These are phyloP conservation scores for Cherax quadricarinatus DNA, from an alignment of 1,140 invertebrate species.

Conservation along the genomic window DNA sequence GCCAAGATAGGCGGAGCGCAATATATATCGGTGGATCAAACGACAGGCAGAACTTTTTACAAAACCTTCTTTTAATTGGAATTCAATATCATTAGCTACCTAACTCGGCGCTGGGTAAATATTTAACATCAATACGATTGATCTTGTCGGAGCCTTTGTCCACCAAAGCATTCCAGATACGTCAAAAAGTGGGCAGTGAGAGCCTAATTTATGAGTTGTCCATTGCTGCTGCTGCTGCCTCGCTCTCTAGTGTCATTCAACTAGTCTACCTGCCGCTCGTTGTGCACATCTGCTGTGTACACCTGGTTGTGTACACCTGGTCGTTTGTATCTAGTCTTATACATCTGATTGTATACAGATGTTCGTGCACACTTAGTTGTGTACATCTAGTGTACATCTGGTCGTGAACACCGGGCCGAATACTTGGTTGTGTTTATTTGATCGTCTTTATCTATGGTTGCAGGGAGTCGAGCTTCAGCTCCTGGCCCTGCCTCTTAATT, in stretches of 20 bases:
- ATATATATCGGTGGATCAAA: constrained; percentile 52
- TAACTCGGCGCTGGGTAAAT: constrained; percentile 45
- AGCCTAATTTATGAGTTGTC: constrained; percentile 20
- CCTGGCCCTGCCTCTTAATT: too few relatives aligned
- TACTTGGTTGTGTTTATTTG: not conserved
- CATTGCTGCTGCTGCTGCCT: not conserved
- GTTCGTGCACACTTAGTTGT: not conserved
- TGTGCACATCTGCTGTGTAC: not conserved
- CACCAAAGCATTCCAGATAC: constrained; percentile 39
- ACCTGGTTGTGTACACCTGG: not conserved
- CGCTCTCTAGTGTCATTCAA: not conserved
- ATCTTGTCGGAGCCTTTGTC: constrained; percentile 43
- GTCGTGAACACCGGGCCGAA: not conserved
- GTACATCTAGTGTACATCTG: not conserved
- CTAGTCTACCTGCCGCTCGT: not conserved
- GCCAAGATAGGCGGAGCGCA: constrained; percentile 13
- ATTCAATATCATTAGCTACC: constrained; percentile 56
- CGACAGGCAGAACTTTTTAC: constrained; percentile 16
- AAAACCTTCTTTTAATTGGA: constrained; percentile 47
- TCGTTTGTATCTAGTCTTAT: not conserved
- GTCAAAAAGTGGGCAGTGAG: constrained; percentile 6
- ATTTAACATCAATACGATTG: constrained; percentile 55
- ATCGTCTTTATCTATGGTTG: too few relatives aligned
- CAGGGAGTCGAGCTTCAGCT: too few relatives aligned
- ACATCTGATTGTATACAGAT: not conserved